phyloP scores from a whole-genome alignment of 1,140 invertebrate species.

The Papilio polytes region DNA sequence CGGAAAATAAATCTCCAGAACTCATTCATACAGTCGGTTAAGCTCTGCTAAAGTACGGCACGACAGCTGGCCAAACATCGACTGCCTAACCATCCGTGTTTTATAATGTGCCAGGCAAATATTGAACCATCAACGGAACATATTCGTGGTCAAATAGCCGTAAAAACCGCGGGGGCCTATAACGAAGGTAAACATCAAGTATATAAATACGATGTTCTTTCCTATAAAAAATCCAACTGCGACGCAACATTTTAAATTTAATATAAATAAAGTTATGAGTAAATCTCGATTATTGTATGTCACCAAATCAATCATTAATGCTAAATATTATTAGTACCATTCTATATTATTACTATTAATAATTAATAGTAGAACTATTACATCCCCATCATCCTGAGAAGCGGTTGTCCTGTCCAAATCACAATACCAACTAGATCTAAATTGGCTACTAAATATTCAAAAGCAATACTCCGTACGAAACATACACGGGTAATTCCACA shows the following conservation, averaged over 20 bases:
- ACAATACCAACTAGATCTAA: conserved; percentile 76
- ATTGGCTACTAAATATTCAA: conserved; percentile 82
- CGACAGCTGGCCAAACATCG: conserved; percentile 63
- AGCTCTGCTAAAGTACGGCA: conserved; percentile 12
- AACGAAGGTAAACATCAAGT: conserved; percentile 42
- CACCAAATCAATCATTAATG: not conserved
- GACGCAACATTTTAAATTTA: not conserved
- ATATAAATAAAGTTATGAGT: not conserved
- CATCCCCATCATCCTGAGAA: not conserved
- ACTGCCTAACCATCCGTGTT: conserved; percentile 45
- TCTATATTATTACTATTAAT: not conserved
- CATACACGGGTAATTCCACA: conserved; percentile 76
- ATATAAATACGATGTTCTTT: conserved; percentile 38
- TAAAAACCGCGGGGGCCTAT: conserved; percentile 51
- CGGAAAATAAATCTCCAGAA: not conserved
- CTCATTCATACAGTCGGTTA: conserved; percentile 13
- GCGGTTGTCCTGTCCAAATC: conserved; percentile 67
- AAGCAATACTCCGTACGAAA: conserved; percentile 76
- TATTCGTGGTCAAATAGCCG: conserved; percentile 62
- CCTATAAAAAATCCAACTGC: not conserved
- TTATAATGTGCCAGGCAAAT: conserved; percentile 57
- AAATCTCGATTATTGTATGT: not conserved
- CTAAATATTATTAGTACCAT: not conserved
- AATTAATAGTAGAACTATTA: not conserved
- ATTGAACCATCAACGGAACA: conserved; percentile 50